A percentile compares a stretch with the other conserved stretches of the same genome.
These are phyloP conservation scores for Microcebus tavaratra DNA, from an alignment of 2,113 vertebrate genomes.

Conservation along the genomic window DNA sequence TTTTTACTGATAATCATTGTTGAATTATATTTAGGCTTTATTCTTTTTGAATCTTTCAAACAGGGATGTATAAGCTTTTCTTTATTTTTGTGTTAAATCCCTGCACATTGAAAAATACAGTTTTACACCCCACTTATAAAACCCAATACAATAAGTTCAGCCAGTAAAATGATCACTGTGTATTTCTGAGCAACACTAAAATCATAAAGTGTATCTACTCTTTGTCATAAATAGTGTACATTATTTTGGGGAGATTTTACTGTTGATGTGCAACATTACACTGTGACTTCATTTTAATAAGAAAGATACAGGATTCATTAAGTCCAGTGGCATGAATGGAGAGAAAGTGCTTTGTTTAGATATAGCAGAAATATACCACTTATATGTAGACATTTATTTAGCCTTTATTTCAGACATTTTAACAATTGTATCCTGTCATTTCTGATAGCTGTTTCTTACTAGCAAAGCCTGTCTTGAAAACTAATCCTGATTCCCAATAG, in stretches of 20 bases:
- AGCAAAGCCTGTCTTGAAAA: conserved; percentile 48
- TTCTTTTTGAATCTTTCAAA: neutral
- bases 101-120: neutral
- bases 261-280: neutral
- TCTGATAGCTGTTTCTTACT: conserved; percentile 58
- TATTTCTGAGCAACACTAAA: neutral
- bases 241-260: neutral
- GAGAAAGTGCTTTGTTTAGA: conserved; percentile 55
- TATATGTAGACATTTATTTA: conserved; percentile 59
- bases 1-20: neutral
- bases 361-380: conserved; percentile 50
- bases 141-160: neutral
- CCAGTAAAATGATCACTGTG: neutral
- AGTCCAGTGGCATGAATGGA: neutral
- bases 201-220: neutral
- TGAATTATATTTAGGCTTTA: neutral
- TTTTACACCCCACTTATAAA: neutral
- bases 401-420: conserved; percentile 64
- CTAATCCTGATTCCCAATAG: conserved; percentile 22
- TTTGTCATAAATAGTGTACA: neutral
- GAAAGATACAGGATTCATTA: neutral
- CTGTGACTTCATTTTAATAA: neutral
- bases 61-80: neutral
- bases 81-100: neutral
- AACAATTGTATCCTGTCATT: conserved; percentile 60